A percentile compares a stretch with the other conserved stretches of the same genome.
These are phyloP conservation scores for Hippolais icterina DNA, from an alignment of 2,113 vertebrate species.

Conservation along the genomic window DNA sequence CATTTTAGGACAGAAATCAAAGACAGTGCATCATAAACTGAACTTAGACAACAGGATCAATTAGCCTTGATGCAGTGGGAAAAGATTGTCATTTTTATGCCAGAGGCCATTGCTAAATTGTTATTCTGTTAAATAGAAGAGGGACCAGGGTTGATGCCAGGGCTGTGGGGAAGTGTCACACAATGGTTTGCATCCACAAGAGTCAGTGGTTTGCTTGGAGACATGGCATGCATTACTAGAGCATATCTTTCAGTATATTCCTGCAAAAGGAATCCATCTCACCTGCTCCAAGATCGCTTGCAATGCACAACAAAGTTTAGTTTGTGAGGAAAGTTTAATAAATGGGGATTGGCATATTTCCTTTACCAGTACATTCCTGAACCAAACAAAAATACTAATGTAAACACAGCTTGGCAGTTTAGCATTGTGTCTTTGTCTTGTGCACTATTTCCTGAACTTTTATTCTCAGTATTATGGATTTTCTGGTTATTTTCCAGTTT, in stretches of 20 bases:
- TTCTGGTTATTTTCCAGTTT: background rate
- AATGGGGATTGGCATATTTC: background rate
- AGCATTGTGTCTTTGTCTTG: background rate
- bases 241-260: background rate
- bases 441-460: background rate
- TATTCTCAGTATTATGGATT: background rate
- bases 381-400: background rate
- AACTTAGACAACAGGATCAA: background rate
- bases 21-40: background rate
- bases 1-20: background rate
- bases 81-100: background rate
- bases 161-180: background rate
- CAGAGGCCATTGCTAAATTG: background rate
- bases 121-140: background rate
- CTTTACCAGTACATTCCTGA: background rate
- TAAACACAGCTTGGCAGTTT: background rate
- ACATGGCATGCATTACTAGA: background rate
- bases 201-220: background rate
- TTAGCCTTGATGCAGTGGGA: background rate
- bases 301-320: background rate
- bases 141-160: background rate
- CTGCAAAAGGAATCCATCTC: background rate
- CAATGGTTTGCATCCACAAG: background rate
- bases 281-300: background rate
- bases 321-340: background rate